Evolutionary conservation across 2,888 invertebrate genomes (phyloP), one percentile per base, ranked within the genome.

Genomic region (Dolichomitus sp.): DNA sequence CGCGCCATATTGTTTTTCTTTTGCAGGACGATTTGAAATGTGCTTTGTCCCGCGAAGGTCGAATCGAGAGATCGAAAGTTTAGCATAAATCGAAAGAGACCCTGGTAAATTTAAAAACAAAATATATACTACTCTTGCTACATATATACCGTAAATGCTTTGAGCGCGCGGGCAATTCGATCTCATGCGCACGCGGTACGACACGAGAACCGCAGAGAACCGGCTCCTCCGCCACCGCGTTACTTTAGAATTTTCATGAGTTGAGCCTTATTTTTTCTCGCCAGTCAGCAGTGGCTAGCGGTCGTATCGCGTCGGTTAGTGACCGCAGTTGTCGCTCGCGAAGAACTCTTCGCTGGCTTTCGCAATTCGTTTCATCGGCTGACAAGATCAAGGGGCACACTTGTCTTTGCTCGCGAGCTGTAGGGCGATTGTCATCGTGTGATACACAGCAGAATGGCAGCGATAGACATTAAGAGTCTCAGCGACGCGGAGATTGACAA

Each of bases 401-500:
- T 9, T 19, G 59, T 17, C n/a, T 50, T 45, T 27, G 9, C 5
- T 57, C 30, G 42, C 7, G 9, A 30, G 42, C 23, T 2, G 30
- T 48, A 14, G 40, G 12, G 27, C 12, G 61, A 61, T 61, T 33
- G 23, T 73, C 73, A 37, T 73, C 57, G 59, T 14, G 27, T 4
- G 4, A 54, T 14, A 27, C 4, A 5, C 17, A 12, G 27, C 12
- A 33, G 12, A 72, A 83, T 83, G 83, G 83, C 80, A 50, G 80
- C 83, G 69, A 83, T 65, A 42, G 80, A 83, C 68, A 63, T 83
- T 50, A 77, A 69, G 65, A 80, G 65, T 11, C 54, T 90, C 5
- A 78, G 42, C 48, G 77, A 86, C 9, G 85, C 91, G 23, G 87
- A 93, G 33, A 82, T 92, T 7, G 86, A 85, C 23, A 83, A 87